phyloP scores from a whole-genome alignment of 2,113 vertebrate species.

The Himantopus leucocephalus region DNA sequence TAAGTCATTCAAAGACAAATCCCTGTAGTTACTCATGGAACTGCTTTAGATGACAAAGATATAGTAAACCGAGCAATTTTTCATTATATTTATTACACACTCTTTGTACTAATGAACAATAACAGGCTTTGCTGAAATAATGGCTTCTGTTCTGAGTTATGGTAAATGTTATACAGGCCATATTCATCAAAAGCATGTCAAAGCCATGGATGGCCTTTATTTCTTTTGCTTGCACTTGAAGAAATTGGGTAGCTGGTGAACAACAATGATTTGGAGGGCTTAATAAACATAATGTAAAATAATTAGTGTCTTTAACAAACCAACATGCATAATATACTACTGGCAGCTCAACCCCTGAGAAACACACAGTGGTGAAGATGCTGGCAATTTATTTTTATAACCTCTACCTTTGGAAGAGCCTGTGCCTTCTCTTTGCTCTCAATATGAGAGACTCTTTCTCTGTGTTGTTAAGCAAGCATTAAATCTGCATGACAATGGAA shows the following conservation, averaged over 20 bases:
- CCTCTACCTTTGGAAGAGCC: neutral
- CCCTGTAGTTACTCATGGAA: slow-evolving; percentile 76
- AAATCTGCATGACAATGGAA: slow-evolving; percentile 4
- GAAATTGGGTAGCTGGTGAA: slow-evolving; percentile 33
- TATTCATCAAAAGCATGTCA: slow-evolving; percentile 69
- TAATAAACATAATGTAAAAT: slow-evolving; percentile 63
- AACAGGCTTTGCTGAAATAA: slow-evolving; percentile 75
- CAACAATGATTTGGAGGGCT: slow-evolving; percentile 29
- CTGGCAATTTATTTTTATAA: slow-evolving; percentile 26
- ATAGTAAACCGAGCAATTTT: slow-evolving; percentile 75
- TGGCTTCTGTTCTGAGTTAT: slow-evolving; percentile 60
- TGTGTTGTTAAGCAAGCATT: slow-evolving; percentile 36
- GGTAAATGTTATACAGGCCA: slow-evolving; percentile 45
- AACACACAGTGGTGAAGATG: slow-evolving; percentile 8
- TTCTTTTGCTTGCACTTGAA: slow-evolving; percentile 57
- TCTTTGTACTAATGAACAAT: slow-evolving; percentile 83
- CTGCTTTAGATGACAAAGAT: slow-evolving; percentile 79
- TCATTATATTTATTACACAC: slow-evolving; percentile 78
- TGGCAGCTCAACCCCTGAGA: neutral
- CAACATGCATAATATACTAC: neutral
- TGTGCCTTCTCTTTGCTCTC: neutral
- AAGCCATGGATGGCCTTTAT: slow-evolving; percentile 54
- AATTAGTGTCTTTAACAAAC: slow-evolving; percentile 42
- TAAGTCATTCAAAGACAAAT: slow-evolving; percentile 80
- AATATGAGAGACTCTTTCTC: neutral